Percentiles rank a stretch among this genome's conserved stretches.
Conservation (phyloP, 2,113 vertebrate species). For the Phycodurus eques region DNA sequence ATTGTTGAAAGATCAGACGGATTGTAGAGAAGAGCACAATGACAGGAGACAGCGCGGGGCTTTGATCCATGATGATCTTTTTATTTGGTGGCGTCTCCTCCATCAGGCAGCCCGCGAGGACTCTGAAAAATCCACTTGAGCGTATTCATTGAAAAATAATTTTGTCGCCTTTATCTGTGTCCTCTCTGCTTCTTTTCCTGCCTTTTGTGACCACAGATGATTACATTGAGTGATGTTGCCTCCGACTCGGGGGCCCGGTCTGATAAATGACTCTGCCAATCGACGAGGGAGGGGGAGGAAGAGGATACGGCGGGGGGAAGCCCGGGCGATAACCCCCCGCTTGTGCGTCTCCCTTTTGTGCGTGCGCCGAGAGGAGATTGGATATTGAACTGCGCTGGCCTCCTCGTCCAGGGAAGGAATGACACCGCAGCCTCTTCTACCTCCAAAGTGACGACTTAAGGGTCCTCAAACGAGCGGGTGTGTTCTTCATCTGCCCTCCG, state of each 20-base stretch:
- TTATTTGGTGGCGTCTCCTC: constrained; percentile 46
- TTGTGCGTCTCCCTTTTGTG: constrained; percentile 64
- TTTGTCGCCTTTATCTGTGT: constrained; percentile 49
- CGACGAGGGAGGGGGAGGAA: constrained; percentile 39
- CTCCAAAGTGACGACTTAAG: background rate
- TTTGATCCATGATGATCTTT: constrained; percentile 48
- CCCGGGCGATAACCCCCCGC: constrained; percentile 44
- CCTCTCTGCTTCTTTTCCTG: constrained; percentile 32
- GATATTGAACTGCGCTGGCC: constrained; percentile 60
- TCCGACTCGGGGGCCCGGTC: constrained; percentile 39
- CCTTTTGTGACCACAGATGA: constrained; percentile 47
- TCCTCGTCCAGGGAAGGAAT: constrained; percentile 43
- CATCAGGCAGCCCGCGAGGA: constrained; percentile 47
- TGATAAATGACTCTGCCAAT: constrained; percentile 61
- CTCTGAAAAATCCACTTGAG: constrained; percentile 43
- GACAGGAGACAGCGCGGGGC: constrained; percentile 24
- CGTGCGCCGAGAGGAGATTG: constrained; percentile 58
- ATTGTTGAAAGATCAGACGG: background rate
- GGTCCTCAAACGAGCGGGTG: background rate
- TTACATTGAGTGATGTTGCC: constrained; percentile 54
- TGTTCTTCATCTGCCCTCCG: background rate
- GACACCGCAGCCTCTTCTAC: constrained; percentile 6
- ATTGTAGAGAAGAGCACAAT: background rate
- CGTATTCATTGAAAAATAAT: constrained; percentile 69
- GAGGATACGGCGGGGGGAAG: background rate